Base-by-base conservation (phyloP, 2,797 vertebrate species). In the Allobates femoralis region DNA sequence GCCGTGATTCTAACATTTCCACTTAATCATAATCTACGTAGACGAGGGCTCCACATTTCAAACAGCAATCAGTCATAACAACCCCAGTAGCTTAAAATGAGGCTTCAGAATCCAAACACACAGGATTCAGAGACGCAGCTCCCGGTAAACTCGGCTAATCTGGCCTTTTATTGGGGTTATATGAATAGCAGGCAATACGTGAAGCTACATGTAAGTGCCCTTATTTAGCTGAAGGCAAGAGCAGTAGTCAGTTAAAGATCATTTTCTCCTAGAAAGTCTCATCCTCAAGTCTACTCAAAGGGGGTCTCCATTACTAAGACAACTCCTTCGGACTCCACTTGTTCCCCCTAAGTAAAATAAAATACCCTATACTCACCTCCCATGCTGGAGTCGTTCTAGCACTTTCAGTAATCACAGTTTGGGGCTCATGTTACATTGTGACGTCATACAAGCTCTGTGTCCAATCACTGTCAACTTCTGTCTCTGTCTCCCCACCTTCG, bases 21-120 rank as follows among this genome's bases (percentile, higher is more conserved):
- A 55, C 80, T 34, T 34, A 67, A 26, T n/a, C 30, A 16, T 82
- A 82, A 82, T 82, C 80, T 82, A 71, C 32, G 3, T 34, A 81
- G 80, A 82, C 50, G 26, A 82, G 64, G 4, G 6, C 55, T 34
- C 23, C 51, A 28, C 66, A 37, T 84, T 83, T 83, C 32, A 58
- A 83, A 71, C 66, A 41, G 30, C 21, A 56, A 66, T 69, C 64
- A 81, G 62, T 80, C 78, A 64, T 64, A 80, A 80, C 78, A 80
- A 79, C 11, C 56, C 11, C 34, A 26, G 12, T 55, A 23, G 64
- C 34, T 30, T 69, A 12, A 67, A 30, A 15, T 21, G 58, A 82
- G 53, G 62, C 1, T 14, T 32, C 28, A 53, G 15, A 66, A 37
- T 53, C 21, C 80, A 55, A 64, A 80, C 50, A n/a, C 50, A 69